Evolutionary conservation across 2,888 invertebrate species (phyloP).

Genomic region (Drosophila eohydei): DNA sequence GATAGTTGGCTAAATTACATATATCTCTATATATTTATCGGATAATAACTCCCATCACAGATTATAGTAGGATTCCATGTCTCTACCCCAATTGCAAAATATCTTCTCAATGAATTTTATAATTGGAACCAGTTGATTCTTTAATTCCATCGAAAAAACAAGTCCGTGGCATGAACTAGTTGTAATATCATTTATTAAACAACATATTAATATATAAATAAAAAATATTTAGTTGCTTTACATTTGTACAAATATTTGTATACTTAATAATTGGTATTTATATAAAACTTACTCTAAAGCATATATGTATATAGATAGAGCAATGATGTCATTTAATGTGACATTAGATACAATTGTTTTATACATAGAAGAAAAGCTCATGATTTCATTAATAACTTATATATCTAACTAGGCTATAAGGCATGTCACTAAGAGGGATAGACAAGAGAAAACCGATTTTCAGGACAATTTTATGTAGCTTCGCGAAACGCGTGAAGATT

Average conservation of each 20-base stretch:
- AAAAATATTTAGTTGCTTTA: conserved; percentile 62
- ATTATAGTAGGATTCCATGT: neutral
- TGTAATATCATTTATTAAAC: conserved; percentile 49
- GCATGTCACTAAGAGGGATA: conserved; percentile 14
- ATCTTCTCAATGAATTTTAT: too few relatives aligned
- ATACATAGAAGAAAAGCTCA: conserved; percentile 20
- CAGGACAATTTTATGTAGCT: conserved; percentile 28
- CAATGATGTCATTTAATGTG: conserved; percentile 27
- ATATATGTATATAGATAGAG: conserved; percentile 1
- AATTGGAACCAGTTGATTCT: too few relatives aligned
- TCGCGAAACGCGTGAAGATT: conserved; percentile 40
- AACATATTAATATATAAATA: conserved; percentile 39
- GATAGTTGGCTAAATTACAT: neutral
- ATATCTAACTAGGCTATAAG: conserved; percentile 19
- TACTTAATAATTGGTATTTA: conserved; percentile 28
- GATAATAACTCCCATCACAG: too few relatives aligned
- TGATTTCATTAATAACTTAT: conserved; percentile 15
- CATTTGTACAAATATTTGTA: conserved; percentile 65
- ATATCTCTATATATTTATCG: neutral
- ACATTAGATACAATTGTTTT: conserved; percentile 44
- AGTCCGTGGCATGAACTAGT: neutral
- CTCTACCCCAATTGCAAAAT: too few relatives aligned
- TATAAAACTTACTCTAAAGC: conserved; percentile 23
- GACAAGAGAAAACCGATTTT: conserved; percentile 36
- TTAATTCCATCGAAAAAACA: too few relatives aligned